Conservation (phyloP, 2,113 vertebrate species). For the Cololabis saira region DNA sequence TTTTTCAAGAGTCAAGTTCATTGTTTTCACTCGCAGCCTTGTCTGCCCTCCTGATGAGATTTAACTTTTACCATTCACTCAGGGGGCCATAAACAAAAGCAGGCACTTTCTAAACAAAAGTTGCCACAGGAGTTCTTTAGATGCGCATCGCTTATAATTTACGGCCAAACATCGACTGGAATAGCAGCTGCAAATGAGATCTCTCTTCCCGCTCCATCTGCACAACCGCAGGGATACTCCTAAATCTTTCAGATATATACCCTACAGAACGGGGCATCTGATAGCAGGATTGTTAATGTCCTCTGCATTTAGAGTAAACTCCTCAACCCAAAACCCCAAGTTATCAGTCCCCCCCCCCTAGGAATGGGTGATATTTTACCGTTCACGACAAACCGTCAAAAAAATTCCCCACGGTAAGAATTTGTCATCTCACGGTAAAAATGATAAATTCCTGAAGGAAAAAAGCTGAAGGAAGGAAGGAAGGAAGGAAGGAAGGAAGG, state of each 20-base stretch:
- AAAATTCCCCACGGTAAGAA: too few relatives aligned
- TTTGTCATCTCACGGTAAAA: too few relatives aligned
- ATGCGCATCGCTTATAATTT: constrained; percentile 26
- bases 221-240: constrained; percentile 18
- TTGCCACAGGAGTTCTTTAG: background rate
- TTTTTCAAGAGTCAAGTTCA: background rate
- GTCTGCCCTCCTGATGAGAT: constrained; percentile 6
- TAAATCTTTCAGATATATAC: constrained; percentile 35
- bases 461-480: too few relatives aligned
- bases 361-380: too few relatives aligned
- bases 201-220: constrained; percentile 24
- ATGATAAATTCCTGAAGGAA: too few relatives aligned
- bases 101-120: constrained; percentile 19
- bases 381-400: too few relatives aligned
- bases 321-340: constrained; percentile 47
- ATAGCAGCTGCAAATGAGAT: constrained; percentile 37
- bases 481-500: too few relatives aligned
- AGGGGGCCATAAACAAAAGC: background rate
- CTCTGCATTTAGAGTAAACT: constrained; percentile 35
- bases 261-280: constrained; percentile 23
- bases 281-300: constrained; percentile 14
- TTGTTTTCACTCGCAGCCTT: constrained; percentile 2
- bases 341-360: constrained; percentile 7
- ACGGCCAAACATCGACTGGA: constrained; percentile 36
- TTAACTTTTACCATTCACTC: constrained; percentile 6